Evolutionary conservation across 1,140 invertebrate species (phyloP), one percentile per base, ranked within the genome.

Genomic region (Cydia pomonella): DNA sequence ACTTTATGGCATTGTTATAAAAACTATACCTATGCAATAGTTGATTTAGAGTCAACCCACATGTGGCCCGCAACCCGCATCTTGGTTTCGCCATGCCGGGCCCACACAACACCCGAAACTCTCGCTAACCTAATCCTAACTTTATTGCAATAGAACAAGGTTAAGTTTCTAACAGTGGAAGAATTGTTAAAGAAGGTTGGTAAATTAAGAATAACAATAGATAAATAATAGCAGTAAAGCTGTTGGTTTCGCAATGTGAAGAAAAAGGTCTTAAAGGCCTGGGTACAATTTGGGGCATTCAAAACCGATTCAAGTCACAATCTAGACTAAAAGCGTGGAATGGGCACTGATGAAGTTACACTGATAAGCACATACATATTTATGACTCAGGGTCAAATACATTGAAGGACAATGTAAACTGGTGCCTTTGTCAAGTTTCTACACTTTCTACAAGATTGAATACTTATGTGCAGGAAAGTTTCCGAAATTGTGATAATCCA

Each of bases 11-110:
- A 23, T 12, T 2, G 53, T 10, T 3, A 59, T 23, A 23, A 50
- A 50, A 18, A 47, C 13, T 16, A 53, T 44, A 13, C 1, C 3
- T 7, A 53, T 53, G 50, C 53, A 59, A 23, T 59, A 3, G 53
- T 59, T 18, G n/a, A 3, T 21, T 38, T 1, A 12, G 27, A 69
- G 16, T n/a, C 64, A 33, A n/a, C 64, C 64, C 64, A 69, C 64
- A 69, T 33, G 64, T 69, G 64, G 64, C 64, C 64, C 64, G 64
- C 64, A 69, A 33, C 64, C 64, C 64, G 64, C 64, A 69, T 69
- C 64, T 33, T 63, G 63, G 12, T 64, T 69, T 69, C 64, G 64
- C 64, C 64, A 69, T 21, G 29, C 29, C 16, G 64, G 25, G 64
- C 64, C 64, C 64, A 69, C 64, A 69, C 27, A 59, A 9, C 23